These are phyloP conservation scores for Zaprionus camerounensis DNA, from an alignment of 1,140 invertebrate genomes.

Conservation along the genomic window DNA sequence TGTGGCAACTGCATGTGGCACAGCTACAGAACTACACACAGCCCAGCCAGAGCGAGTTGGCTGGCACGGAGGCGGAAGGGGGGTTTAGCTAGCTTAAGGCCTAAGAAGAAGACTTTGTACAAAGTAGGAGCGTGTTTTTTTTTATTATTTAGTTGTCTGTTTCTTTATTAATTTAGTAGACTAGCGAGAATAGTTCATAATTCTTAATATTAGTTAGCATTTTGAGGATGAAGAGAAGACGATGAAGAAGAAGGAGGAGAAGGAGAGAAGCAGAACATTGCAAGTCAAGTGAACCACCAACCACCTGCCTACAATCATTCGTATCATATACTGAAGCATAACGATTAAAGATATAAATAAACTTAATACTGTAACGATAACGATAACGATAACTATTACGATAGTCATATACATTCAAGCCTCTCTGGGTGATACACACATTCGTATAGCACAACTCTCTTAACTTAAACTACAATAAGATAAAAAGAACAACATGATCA, in stretches of 20 bases:
- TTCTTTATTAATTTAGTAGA: slow-evolving; percentile 46
- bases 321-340: slow-evolving; percentile 66
- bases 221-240: slow-evolving; percentile 21
- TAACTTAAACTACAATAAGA: slow-evolving; percentile 39
- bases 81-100: slow-evolving; percentile 57
- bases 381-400: slow-evolving; percentile 44
- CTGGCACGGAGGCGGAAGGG: slow-evolving; percentile 15
- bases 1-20: slow-evolving; percentile 79
- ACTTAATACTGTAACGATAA: slow-evolving; percentile 19
- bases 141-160: slow-evolving; percentile 39
- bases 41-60: slow-evolving; percentile 10
- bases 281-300: slow-evolving; percentile 78
- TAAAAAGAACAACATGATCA: slow-evolving; percentile 31
- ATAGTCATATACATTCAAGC: slow-evolving; percentile 42
- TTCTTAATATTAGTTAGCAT: slow-evolving; percentile 62
- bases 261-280: slow-evolving; percentile 42
- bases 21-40: slow-evolving; percentile 41
- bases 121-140: slow-evolving; percentile 37
- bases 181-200: slow-evolving; percentile 33
- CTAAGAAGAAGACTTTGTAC: slow-evolving; percentile 6
- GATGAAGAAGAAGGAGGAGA: not conserved
- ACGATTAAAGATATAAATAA: slow-evolving; percentile 4
- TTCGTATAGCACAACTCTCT: slow-evolving; percentile 59
- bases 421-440: slow-evolving; percentile 47
- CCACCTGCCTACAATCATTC: slow-evolving; percentile 82